Evolutionary conservation across 1,140 invertebrate genomes (phyloP).

Genomic region (Orius laevigatus): DNA sequence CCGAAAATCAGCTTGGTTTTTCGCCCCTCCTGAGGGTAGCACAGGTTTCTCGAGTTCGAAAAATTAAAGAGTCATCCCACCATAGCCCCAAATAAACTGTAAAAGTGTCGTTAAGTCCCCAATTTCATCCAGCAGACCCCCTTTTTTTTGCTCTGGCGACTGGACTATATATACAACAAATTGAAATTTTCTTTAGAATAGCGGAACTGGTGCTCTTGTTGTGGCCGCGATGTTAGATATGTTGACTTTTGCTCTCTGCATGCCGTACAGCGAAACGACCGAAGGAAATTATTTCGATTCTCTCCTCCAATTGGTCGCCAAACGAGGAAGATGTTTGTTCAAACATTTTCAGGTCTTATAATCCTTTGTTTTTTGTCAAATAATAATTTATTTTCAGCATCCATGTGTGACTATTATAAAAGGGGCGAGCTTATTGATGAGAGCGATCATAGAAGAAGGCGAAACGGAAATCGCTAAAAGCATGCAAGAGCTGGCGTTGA

Average conservation of each 20-base stretch:
- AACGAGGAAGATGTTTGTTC: slow-evolving; percentile 77
- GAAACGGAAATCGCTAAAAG: slow-evolving; percentile 71
- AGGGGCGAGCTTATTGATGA: slow-evolving; percentile 90
- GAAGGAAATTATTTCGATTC: slow-evolving; percentile 94
- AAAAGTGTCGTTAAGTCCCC: too few relatives aligned
- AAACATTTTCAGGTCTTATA: slow-evolving; percentile 71
- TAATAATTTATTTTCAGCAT: slow-evolving; percentile 41
- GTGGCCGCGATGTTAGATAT: slow-evolving; percentile 94
- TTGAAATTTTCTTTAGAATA: slow-evolving; percentile 37
- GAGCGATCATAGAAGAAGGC: slow-evolving; percentile 96
- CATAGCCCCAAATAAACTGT: too few relatives aligned
- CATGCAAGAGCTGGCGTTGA: slow-evolving; percentile 92
- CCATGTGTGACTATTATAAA: slow-evolving; percentile 95
- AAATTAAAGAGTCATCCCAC: too few relatives aligned
- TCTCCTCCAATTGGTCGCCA: slow-evolving; percentile 83
- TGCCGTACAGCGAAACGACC: slow-evolving; percentile 98
- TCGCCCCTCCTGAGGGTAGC: too few relatives aligned
- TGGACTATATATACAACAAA: too few relatives aligned
- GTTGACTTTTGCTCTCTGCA: slow-evolving; percentile 94
- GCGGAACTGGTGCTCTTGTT: slow-evolving; percentile 61
- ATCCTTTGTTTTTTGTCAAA: slow-evolving; percentile 2
- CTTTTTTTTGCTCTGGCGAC: too few relatives aligned
- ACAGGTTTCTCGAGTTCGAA: too few relatives aligned
- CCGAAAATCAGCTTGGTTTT: too few relatives aligned
- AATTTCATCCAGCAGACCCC: too few relatives aligned